Evolutionary conservation across 2,797 vertebrate species (phyloP), one percentile per base, ranked within the genome.

Genomic region (Sus cebifrons): DNA sequence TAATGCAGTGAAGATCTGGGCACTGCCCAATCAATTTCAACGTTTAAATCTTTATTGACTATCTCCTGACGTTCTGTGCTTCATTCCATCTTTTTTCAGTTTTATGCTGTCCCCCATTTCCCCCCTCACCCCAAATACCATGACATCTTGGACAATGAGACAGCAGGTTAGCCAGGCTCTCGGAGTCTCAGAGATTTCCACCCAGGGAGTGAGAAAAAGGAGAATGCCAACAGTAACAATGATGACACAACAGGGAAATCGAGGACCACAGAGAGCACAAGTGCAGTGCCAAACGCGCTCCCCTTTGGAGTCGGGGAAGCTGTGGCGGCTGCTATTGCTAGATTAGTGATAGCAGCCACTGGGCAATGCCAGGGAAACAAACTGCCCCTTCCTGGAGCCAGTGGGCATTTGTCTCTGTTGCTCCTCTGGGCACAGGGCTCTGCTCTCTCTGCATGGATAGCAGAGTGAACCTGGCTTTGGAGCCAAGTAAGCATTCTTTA

Each of bases 341-440:
- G 86, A 82, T 79, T 56, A 96, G 94, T 3, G 75, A 44, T 64
- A 73, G 71, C 70, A 82, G 77, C 40, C 67, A 13, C 94, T 87
- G 78, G 93, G 64, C 95, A 97, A 97, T 84, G 75, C 87, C 96
- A 92, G 32, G 36, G 82, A 97, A 97, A 95, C 86, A 94, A 97
- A 94, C 16, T 6, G 36, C 36, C 78, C 90, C 86, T 91, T 96
- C 52, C 60, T 85, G 86, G 90, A 96, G 88, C 86, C 79, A 78
- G 91, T 40, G 67, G 90, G 91, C 56, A 94, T 96, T 90, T 96
- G 89, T 98, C 96, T 97, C 74, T 94, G 95, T 95, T 58, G 1
- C 71, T 93, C 74, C 68, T 91, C 65, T 84, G 90, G 94, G 93
- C 40, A n/a, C 0, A 15, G 70, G 87, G 77, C 49, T 71, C 77